A percentile compares a stretch with the other conserved stretches of the same genome.
Conservation (phyloP, 2,113 vertebrate species). For the Barbus barbus region DNA sequence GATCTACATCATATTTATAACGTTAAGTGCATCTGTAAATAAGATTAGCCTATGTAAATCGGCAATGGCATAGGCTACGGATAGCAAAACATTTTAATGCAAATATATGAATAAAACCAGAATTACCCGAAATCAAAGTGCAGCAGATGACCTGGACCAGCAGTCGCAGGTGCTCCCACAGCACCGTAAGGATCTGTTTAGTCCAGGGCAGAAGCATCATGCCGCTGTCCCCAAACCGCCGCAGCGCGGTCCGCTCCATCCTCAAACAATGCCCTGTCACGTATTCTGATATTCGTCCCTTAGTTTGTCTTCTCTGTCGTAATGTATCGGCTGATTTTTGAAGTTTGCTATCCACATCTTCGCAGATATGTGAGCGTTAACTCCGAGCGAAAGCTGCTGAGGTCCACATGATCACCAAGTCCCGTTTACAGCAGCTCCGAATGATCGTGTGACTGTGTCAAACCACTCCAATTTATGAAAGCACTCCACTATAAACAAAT, state of each 20-base stretch:
- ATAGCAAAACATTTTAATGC: not conserved
- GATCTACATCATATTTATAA: not conserved
- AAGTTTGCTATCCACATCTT: constrained; percentile 66
- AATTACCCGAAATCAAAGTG: constrained; percentile 73
- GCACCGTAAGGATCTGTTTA: constrained; percentile 70
- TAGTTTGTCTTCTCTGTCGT: constrained; percentile 56
- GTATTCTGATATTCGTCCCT: constrained; percentile 72
- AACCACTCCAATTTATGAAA: not conserved
- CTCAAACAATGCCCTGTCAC: constrained; percentile 60
- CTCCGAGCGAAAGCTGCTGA: constrained; percentile 31
- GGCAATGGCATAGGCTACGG: not conserved
- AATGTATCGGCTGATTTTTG: constrained; percentile 51
- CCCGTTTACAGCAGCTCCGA: not conserved
- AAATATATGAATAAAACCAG: not conserved
- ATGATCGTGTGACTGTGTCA: not conserved
- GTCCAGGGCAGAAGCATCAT: constrained; percentile 76
- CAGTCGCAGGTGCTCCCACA: constrained; percentile 76
- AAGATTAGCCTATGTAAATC: not conserved
- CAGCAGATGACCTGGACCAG: constrained; percentile 78
- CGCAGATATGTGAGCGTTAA: constrained; percentile 14
- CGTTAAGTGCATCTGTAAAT: not conserved
- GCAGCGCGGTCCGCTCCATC: constrained; percentile 68
- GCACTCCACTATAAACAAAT: not conserved
- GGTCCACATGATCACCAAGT: constrained; percentile 22
- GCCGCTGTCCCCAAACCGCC: constrained; percentile 67